A percentile compares a stretch with the other conserved stretches of the same genome.
phyloP scores from a whole-genome alignment of 2,113 vertebrate genomes.

The Tetrax tetrax region DNA sequence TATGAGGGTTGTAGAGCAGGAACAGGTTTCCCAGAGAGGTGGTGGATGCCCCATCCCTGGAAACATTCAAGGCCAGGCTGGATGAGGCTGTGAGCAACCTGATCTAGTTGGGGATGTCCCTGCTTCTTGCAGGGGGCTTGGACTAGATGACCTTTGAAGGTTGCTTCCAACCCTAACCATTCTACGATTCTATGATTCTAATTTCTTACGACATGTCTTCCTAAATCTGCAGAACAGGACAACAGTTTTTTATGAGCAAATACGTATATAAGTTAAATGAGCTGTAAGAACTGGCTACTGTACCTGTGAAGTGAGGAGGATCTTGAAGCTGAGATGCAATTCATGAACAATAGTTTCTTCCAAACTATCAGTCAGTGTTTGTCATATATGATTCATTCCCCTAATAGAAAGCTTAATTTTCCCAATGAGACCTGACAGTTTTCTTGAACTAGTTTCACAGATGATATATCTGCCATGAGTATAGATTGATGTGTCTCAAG shows the following conservation, averaged over 20 bases:
- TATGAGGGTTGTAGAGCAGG: no score
- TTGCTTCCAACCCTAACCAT: no score
- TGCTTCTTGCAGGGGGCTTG: no score
- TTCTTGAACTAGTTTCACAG: conserved; percentile 27
- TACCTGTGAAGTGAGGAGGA: neutral
- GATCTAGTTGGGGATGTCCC: no score
- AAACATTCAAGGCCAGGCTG: no score
- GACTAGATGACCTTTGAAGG: no score
- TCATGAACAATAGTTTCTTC: neutral
- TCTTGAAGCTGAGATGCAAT: neutral
- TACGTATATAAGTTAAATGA: neutral
- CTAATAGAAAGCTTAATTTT: conserved; percentile 45
- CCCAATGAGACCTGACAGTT: conserved; percentile 26
- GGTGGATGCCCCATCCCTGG: no score
- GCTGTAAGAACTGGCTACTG: neutral
- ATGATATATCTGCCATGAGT: neutral
- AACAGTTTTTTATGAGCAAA: neutral
- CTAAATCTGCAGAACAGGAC: neutral
- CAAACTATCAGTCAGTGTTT: conserved; percentile 12
- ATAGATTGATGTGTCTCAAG: conserved; percentile 25
- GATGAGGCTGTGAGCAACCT: no score
- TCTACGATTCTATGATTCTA: no score
- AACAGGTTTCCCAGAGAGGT: no score
- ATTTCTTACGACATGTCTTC: neutral
- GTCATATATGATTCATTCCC: conserved; percentile 36